Evolutionary conservation across 2,113 vertebrate genomes (phyloP), one percentile per base, ranked within the genome.

Genomic region (Thermophis baileyi): DNA sequence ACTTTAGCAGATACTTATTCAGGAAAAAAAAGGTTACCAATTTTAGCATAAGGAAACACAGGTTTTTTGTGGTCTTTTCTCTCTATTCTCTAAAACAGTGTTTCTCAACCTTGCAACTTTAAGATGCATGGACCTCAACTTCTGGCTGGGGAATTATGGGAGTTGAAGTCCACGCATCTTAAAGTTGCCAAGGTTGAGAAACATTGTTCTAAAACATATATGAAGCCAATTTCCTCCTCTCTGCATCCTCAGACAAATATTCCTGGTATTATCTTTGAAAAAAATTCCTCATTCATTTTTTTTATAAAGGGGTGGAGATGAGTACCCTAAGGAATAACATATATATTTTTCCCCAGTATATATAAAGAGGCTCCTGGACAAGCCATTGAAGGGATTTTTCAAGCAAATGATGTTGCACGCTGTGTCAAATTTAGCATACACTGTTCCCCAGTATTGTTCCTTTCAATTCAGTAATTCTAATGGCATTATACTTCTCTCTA

Each of bases 341-440:
- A 91, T 10, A 27, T 20, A 93, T 51, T 95, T 49, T 35, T 74
- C 12, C 0, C 57, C 57, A 11, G 11, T 94, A 46, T 94, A 93
- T 60, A 35, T 10, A 92, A 92, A 47, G 53, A 95, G 92, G 0
- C 46, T 92, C 90, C 6, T 50, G 93, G 35, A 40, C 55, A 90
- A 53, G n/a, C 74, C 91, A 53, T 9, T 91, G 8, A 92, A 54
- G 63, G 35, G 92, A 88, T 50, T 89, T 30, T 54, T 47, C 0
- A 44, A 40, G 3, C 57, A 89, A 20, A 57, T 12, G n/a, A 55
- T 9, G 11, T 11, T 69, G 55, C 8, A 10, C 53, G 85, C 0
- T 0, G 14, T 54, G 35, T 54, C 50, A 85, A 25, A 10, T 88
- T 92, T 81, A 90, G 51, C 50, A 92, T 51, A 49, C 0, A 0